Percentiles rank a stretch among this genome's conserved stretches.
phyloP scores from a whole-genome alignment of 2,888 invertebrate species.

The Cryptophagus acutangulus region DNA sequence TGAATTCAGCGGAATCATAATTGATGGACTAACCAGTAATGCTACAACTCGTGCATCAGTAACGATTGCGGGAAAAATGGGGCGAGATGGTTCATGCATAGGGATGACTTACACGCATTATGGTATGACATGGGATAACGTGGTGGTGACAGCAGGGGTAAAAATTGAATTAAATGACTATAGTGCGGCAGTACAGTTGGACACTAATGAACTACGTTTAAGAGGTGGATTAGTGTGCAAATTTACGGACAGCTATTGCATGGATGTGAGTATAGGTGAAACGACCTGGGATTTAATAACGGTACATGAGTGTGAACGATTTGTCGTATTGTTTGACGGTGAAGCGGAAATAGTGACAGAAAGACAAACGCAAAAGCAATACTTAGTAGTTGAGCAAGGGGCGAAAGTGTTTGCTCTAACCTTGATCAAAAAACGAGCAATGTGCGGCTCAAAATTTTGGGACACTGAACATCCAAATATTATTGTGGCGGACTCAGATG shows the following conservation, averaged over 20 bases:
- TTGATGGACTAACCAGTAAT: slow-evolving; percentile 6
- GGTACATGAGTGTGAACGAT: slow-evolving; percentile 1
- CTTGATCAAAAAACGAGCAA: slow-evolving; percentile 4
- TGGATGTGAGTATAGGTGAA: slow-evolving; percentile 16
- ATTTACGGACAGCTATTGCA: slow-evolving; percentile 15
- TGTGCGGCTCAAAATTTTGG: neutral
- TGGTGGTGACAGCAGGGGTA: slow-evolving; percentile 14
- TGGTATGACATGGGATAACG: slow-evolving; percentile 15
- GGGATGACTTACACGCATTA: slow-evolving; percentile 5
- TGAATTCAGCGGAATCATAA: neutral
- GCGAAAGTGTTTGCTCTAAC: slow-evolving; percentile 15
- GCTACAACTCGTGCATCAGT: slow-evolving; percentile 12
- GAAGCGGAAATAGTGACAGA: slow-evolving; percentile 9
- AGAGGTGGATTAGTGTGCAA: slow-evolving; percentile 15
- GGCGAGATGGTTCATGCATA: slow-evolving; percentile 11
- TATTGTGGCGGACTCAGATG: no score
- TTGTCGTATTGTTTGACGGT: slow-evolving; percentile 11
- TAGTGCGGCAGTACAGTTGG: slow-evolving; percentile 11
- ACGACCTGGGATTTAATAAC: slow-evolving; percentile 8
- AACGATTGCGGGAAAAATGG: slow-evolving; percentile 11
- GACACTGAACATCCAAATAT: neutral
- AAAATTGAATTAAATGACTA: slow-evolving; percentile 17
- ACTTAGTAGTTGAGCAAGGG: slow-evolving; percentile 15
- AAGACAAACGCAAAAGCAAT: slow-evolving; percentile 3
- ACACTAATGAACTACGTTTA: slow-evolving; percentile 15